Evolutionary conservation across 2,797 vertebrate species (phyloP).

Genomic region (Pseudochirops corinnae): DNA sequence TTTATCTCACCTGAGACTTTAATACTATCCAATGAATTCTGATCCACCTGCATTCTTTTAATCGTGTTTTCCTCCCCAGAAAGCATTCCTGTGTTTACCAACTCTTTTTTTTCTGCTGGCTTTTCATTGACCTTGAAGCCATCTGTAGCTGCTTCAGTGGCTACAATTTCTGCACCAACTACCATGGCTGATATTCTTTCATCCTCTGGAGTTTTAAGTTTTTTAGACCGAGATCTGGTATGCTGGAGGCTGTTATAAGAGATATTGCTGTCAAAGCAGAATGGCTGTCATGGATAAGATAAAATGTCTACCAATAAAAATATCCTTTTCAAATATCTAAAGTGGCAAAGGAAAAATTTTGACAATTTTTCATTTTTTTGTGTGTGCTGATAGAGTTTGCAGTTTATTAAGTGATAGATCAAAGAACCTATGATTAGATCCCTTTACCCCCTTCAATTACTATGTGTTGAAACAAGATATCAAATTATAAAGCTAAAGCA

Average conservation of each 20-base stretch:
- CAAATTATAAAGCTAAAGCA: conserved; percentile 72
- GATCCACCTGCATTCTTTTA: conserved; percentile 87
- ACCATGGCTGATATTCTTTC: conserved; percentile 85
- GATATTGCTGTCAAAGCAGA: conserved; percentile 82
- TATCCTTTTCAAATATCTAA: conserved; percentile 78
- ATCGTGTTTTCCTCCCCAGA: conserved; percentile 84
- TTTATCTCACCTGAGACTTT: conserved; percentile 89
- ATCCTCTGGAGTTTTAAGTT: conserved; percentile 90
- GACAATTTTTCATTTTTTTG: conserved; percentile 76
- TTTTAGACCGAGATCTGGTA: conserved; percentile 92
- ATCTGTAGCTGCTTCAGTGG: conserved; percentile 80
- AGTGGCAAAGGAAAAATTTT: conserved; percentile 66
- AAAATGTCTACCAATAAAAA: conserved; percentile 80
- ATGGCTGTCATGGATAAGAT: conserved; percentile 81
- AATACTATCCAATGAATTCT: conserved; percentile 87
- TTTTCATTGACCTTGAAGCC: conserved; percentile 87
- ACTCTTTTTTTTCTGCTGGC: conserved; percentile 78
- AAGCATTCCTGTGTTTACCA: conserved; percentile 81
- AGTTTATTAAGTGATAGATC: conserved; percentile 81
- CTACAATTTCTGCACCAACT: conserved; percentile 83
- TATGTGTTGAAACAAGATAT: conserved; percentile 63
- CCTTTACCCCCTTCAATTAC: conserved; percentile 60
- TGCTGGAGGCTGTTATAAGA: conserved; percentile 87
- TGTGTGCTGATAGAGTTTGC: conserved; percentile 74
- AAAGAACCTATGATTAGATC: conserved; percentile 70